phyloP scores from a whole-genome alignment of 2,113 vertebrate species.

The Megatriorchis doriae region DNA sequence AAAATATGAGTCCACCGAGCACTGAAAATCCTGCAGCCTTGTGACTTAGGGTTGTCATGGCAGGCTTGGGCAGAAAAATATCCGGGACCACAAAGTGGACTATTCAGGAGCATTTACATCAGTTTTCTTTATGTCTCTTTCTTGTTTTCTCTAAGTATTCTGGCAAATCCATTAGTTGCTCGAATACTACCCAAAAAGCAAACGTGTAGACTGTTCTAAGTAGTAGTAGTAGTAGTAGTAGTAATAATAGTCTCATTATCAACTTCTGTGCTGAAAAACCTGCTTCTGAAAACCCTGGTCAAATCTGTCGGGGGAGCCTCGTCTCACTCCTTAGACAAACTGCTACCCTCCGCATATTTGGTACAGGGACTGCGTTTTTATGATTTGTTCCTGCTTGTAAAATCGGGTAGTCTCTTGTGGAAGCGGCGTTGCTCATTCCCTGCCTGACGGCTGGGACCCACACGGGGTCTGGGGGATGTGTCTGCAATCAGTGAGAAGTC shows the following conservation, averaged over 20 bases:
- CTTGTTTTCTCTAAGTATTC: neutral
- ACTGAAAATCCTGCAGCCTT: neutral
- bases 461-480: fast-evolving
- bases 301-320: neutral
- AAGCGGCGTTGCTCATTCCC: neutral
- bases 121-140: neutral
- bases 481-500: fast-evolving
- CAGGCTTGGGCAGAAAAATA: neutral
- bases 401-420: fast-evolving
- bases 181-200: neutral
- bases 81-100: neutral
- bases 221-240: neutral
- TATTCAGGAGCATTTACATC: neutral
- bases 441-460: neutral
- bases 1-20: neutral
- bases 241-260: neutral
- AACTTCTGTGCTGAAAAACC: neutral
- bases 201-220: neutral
- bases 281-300: neutral
- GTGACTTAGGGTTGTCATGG: neutral
- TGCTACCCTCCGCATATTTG: fast-evolving
- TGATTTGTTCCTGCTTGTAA: neutral
- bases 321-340: fast-evolving
- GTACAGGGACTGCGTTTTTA: neutral
- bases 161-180: neutral